These are phyloP conservation scores for Habropoda laboriosa DNA, from an alignment of 1,140 invertebrate genomes.

Conservation along the genomic window DNA sequence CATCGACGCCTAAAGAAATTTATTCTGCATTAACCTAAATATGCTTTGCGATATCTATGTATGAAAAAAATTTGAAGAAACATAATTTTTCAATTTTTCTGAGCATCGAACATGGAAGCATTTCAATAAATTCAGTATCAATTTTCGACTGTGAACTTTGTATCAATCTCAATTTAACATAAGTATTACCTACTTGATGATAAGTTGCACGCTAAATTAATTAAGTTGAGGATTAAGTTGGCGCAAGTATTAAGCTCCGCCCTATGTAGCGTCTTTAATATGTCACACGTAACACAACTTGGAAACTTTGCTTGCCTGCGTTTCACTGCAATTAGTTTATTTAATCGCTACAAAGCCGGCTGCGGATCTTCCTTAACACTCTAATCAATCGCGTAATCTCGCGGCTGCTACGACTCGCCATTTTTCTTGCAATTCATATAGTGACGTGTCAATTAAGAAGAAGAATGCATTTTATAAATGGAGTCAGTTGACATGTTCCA, in stretches of 20 bases:
- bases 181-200: neutral
- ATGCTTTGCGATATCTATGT: no score
- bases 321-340: slow-evolving; percentile 30
- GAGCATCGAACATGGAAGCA: no score
- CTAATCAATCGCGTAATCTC: neutral
- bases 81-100: no score
- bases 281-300: slow-evolving; percentile 30
- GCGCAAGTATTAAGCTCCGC: neutral
- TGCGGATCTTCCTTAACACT: neutral
- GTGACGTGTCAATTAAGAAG: no score
- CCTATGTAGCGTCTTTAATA: slow-evolving; percentile 30
- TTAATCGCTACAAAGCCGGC: slow-evolving; percentile 28
- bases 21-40: no score
- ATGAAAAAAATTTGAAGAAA: no score
- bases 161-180: neutral
- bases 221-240: slow-evolving; percentile 16
- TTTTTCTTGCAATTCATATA: no score
- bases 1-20: no score
- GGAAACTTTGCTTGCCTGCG: slow-evolving; percentile 18
- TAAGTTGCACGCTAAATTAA: slow-evolving; percentile 17
- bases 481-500: no score
- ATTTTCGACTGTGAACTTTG: neutral
- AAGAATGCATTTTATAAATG: no score
- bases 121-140: neutral
- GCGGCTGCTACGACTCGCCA: neutral